A percentile compares a stretch with the other conserved stretches of the same genome.
Conservation (phyloP, 2,797 vertebrate genomes). For the Morelia viridis region DNA sequence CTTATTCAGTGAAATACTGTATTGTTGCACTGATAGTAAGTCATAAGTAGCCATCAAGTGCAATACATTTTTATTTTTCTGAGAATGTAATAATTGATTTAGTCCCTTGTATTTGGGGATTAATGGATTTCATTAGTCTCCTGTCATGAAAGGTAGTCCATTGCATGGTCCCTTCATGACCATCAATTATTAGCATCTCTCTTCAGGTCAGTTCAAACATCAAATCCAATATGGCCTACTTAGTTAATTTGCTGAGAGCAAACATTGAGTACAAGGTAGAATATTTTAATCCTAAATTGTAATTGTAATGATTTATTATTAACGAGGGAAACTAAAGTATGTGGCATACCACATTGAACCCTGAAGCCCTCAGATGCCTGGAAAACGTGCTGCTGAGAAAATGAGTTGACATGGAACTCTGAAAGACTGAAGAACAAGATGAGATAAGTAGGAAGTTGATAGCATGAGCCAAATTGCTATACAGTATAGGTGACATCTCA, state of each 20-base stretch:
- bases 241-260: constrained; percentile 56
- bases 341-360: constrained; percentile 43
- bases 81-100: neutral
- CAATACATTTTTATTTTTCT: neutral
- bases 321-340: constrained; percentile 27
- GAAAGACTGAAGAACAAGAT: constrained; percentile 56
- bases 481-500: constrained; percentile 42
- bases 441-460: constrained; percentile 54
- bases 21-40: neutral
- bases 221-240: neutral
- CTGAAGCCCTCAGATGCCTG: constrained; percentile 35
- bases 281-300: constrained; percentile 46
- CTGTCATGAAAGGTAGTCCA: neutral
- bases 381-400: constrained; percentile 45
- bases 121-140: neutral
- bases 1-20: neutral
- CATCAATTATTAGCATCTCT: neutral
- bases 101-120: neutral
- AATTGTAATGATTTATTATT: constrained; percentile 52
- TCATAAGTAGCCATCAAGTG: neutral
- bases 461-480: constrained; percentile 40
- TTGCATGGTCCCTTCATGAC: neutral
- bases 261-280: constrained; percentile 35
- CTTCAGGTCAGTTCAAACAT: neutral
- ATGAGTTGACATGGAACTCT: constrained; percentile 45